These are phyloP conservation scores for Mnemiopsis leidyi DNA, from an alignment of 37 sponge, comb jelly and placozoan genomes.

Conservation along the genomic window DNA sequence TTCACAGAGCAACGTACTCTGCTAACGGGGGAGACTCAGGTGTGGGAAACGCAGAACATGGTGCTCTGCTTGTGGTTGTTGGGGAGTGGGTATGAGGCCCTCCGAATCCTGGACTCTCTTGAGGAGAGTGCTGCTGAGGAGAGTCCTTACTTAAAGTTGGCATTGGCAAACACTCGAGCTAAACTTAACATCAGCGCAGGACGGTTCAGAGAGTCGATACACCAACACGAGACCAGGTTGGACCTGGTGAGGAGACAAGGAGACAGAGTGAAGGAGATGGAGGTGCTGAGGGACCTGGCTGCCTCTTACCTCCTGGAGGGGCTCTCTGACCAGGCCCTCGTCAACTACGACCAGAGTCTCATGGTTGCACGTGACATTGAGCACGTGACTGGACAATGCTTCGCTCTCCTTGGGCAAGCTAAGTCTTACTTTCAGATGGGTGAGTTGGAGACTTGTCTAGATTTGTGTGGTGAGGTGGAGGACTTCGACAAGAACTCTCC, in stretches of 20 bases:
- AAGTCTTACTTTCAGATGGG: neutral
- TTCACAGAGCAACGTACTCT: neutral
- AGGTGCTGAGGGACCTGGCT: neutral
- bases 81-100: neutral
- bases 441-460: constrained; percentile 7
- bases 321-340: constrained; percentile 26
- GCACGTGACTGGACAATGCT: neutral
- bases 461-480: neutral
- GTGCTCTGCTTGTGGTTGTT: constrained; percentile 28
- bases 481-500: neutral
- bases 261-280: neutral
- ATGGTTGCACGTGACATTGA: constrained; percentile 18
- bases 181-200: neutral
- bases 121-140: neutral
- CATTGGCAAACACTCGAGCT: neutral
- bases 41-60: neutral
- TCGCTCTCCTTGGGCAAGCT: neutral
- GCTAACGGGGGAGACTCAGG: constrained; percentile 4
- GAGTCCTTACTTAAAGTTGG: neutral
- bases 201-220: neutral
- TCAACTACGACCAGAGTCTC: constrained; percentile 45
- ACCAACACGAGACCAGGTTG: neutral
- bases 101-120: neutral
- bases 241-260: neutral
- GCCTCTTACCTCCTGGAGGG: neutral